Evolutionary conservation across 2,113 vertebrate genomes (phyloP), one percentile per base, ranked within the genome.

Genomic region (Megalops atlanticus): DNA sequence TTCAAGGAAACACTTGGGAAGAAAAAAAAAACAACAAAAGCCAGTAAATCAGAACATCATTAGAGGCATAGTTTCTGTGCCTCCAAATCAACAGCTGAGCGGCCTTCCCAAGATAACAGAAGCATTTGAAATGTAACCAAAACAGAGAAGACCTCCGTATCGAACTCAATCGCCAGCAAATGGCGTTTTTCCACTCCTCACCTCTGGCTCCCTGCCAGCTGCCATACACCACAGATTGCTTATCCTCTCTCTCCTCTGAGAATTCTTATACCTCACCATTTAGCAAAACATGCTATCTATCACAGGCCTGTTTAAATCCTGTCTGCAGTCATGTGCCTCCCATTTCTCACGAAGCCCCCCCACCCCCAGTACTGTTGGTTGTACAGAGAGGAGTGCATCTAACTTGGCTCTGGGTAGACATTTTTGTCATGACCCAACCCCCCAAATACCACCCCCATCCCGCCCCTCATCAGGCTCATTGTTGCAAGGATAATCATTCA

Each of bases 201-300:
- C 24, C 12, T 45, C 12, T 45, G 43, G 43, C 54, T 0, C 54
- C 4, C 54, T 27, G n/a, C 54, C 54, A 64, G n/a, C 3, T 7
- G 8, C 54, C 11, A n/a, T 64, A 27, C 54, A 24, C 54, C 54
- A 27, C n/a, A 64, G n/a, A 64, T 64, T 0, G 54, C 12, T 12
- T 64, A 24, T 64, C n/a, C 54, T 21, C 24, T 64, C n/a, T 21
- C 54, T 64, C 10, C 54, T 64, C 54, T 10, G 8, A 64, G 54
- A 64, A 64, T 27, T 31, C n/a, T 64, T 24, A 64, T 64, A 64
- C 3, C 52, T 58, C 52, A 64, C 54, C 54, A 64, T 31, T 64
- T 64, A 64, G 54, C n/a, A 31, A 64, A 64, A 64, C 54, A 64
- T 64, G n/a, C 54, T 64, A 64, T 64, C 54, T 64, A 64, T 64